Evolutionary conservation across 2,888 invertebrate genomes (phyloP), one percentile per base, ranked within the genome.

Genomic region (Philopedon plagiatum): DNA sequence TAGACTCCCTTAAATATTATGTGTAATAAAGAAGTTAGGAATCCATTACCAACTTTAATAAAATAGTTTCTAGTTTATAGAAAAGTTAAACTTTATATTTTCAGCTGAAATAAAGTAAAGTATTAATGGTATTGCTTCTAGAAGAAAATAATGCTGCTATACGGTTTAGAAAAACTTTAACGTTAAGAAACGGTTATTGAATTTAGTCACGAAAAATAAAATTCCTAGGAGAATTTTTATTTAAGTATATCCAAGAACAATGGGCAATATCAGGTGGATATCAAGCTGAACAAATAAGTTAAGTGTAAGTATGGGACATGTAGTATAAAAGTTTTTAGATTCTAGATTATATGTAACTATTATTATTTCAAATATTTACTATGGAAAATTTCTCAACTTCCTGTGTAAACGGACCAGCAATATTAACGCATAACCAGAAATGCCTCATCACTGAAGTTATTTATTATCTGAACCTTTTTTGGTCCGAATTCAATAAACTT

Each of bases 71-170:
- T 54, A 54, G 29, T 54, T 54, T 54, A 54, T 54, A 9, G 34
- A 56, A 37, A 56, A 56, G 32, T 56, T 56, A 18, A 8, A 56
- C 9, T 13, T 23, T 29, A 23, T n/a, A n/a, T 54, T 54, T 26
- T 7, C 13, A 56, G 37, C 56, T 56, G 34, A 34, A 56, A n/a
- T 56, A 56, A 56, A 56, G 5, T 34, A 11, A 34, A 34, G 18
- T 34, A 34, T 34, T 56, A 56, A 56, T 37, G 34, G 15, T 7
- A 51, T 23, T 5, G 51, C 19, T 34, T 18, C 34, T 29, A 26
- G 26, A 8, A 4, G n/a, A 5, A 54, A 29, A 32, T 9, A 54
- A 44, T 44, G 41, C 15, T 44, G 18, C 7, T 44, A n/a, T n/a
- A 9, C 41, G 41, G 41, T 44, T 44, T 7, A 7, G 41, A 15